A percentile compares a stretch with the other conserved stretches of the same genome.
phyloP scores from a whole-genome alignment of 2,113 vertebrate species.

The Laterallus jamaicensis region DNA sequence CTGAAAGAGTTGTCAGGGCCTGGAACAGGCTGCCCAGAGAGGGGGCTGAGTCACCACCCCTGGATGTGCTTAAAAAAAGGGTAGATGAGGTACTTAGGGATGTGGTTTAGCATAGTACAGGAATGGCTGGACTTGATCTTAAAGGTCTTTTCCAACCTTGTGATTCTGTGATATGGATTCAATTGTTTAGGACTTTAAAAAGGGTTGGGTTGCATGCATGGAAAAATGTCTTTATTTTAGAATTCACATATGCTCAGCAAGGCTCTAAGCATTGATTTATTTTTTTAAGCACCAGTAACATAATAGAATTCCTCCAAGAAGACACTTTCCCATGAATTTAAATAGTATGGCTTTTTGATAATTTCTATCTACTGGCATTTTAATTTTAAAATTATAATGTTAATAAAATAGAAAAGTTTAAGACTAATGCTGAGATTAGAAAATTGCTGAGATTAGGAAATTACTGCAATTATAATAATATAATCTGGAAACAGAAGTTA shows the following conservation, averaged over 20 bases:
- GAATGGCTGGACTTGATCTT: too few relatives aligned
- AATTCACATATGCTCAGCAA: background rate
- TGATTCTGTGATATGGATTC: background rate
- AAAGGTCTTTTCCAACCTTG: too few relatives aligned
- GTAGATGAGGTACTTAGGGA: too few relatives aligned
- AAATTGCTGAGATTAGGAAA: background rate
- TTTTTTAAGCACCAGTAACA: background rate
- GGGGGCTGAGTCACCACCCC: too few relatives aligned
- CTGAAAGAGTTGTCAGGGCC: too few relatives aligned
- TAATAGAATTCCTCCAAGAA: background rate
- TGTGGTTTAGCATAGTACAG: too few relatives aligned
- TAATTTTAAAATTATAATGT: background rate
- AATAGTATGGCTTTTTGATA: background rate
- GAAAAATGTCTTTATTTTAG: background rate
- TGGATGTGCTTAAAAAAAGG: too few relatives aligned
- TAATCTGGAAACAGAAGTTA: background rate
- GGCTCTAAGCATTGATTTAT: background rate
- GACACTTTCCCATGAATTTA: background rate
- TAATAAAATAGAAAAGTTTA: background rate
- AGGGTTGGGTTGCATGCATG: background rate
- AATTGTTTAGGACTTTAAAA: background rate
- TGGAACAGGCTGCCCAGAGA: too few relatives aligned
- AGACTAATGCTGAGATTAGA: background rate
- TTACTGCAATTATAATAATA: background rate
- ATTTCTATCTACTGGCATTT: background rate